These are phyloP conservation scores for Eilema caniola DNA, from an alignment of 2,888 invertebrate species.

Conservation along the genomic window DNA sequence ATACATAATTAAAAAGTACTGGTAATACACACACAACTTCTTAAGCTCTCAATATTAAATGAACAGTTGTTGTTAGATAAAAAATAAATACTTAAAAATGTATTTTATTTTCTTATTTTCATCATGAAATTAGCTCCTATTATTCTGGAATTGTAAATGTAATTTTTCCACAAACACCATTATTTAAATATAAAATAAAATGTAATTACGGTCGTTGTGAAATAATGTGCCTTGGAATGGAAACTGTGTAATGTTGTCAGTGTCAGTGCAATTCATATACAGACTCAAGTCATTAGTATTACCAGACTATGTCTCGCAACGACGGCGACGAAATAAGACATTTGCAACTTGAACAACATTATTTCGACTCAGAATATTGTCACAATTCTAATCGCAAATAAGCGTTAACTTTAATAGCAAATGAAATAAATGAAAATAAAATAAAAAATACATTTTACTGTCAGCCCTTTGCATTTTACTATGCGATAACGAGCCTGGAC, in stretches of 20 bases:
- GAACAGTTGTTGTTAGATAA: not conserved
- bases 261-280: constrained; percentile 44
- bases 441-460: not conserved
- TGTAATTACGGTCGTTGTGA: constrained; percentile 41
- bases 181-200: constrained; percentile 45
- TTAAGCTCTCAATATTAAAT: not conserved
- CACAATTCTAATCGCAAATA: not conserved
- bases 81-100: not conserved
- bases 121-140: not conserved
- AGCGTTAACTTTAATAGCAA: not conserved
- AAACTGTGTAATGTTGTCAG: constrained; percentile 30
- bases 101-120: not conserved
- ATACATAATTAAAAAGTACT: not conserved
- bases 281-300: constrained; percentile 38
- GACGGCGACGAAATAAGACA: constrained; percentile 27
- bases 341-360: constrained; percentile 41
- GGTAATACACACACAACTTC: not conserved
- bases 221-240: constrained; percentile 34
- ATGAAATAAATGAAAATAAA: not conserved
- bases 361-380: constrained; percentile 33
- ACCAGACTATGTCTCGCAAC: constrained; percentile 31
- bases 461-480: not conserved
- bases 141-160: constrained; percentile 23
- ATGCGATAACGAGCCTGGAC: constrained; percentile 3
- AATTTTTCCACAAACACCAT: constrained; percentile 43